Percentiles rank a stretch among this genome's conserved stretches.
Conservation (phyloP, 2,797 vertebrate species). For the Pogonophryne albipinna region DNA sequence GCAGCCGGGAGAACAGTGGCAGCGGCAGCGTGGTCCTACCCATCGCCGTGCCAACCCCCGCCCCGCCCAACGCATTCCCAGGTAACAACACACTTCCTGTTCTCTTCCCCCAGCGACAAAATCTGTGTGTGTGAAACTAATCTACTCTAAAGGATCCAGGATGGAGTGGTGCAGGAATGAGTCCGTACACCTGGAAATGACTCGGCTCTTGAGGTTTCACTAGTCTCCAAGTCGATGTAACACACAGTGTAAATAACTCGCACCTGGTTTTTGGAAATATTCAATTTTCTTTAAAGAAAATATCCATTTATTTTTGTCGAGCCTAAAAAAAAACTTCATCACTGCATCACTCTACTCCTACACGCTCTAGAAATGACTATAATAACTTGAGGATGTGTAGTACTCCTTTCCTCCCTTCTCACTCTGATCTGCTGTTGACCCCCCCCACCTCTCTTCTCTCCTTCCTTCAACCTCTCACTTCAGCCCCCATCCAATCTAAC, state of each 20-base stretch:
- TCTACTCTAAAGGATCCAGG: too few relatives aligned
- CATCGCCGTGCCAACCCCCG: slow-evolving; percentile 97
- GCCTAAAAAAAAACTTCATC: too few relatives aligned
- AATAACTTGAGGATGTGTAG: not conserved
- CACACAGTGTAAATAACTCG: too few relatives aligned
- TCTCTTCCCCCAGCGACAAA: too few relatives aligned
- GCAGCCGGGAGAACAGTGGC: slow-evolving; percentile 99
- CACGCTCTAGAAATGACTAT: not conserved
- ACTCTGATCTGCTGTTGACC: slow-evolving; percentile 60
- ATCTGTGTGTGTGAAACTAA: not conserved
- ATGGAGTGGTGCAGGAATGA: too few relatives aligned
- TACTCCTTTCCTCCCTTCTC: slow-evolving; percentile 52
- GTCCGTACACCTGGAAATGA: too few relatives aligned
- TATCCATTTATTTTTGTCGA: too few relatives aligned
- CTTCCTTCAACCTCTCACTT: slow-evolving; percentile 66
- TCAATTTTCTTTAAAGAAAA: too few relatives aligned
- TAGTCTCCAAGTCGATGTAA: too few relatives aligned
- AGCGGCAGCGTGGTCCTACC: slow-evolving; percentile 97
- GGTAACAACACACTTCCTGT: slow-evolving; percentile 79
- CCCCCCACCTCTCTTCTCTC: slow-evolving; percentile 58
- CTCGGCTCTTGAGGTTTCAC: too few relatives aligned
- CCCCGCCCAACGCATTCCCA: slow-evolving; percentile 95
- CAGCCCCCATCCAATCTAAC: slow-evolving; percentile 88
- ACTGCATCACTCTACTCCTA: not conserved
- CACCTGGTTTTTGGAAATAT: too few relatives aligned